Percentiles rank a stretch among this genome's conserved stretches.
Conservation (phyloP, 2,888 invertebrate species). For the Melanophora roralis region DNA sequence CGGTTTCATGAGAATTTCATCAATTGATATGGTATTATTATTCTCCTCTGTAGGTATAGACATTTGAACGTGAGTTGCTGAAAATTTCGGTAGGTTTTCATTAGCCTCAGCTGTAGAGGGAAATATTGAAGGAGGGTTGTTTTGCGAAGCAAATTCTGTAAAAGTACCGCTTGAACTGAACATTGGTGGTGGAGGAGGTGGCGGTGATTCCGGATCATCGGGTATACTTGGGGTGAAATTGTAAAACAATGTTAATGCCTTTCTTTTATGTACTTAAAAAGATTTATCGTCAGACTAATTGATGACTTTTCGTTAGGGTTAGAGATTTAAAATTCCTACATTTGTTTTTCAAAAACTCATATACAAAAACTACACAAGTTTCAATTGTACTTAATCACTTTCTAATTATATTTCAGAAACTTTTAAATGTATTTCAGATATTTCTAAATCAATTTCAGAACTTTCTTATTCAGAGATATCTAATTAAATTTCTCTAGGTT, state of each 20-base stretch:
- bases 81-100: conserved; percentile 62
- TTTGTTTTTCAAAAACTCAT: no score
- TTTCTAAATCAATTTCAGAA: no score
- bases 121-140: conserved; percentile 63
- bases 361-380: no score
- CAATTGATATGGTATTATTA: conserved; percentile 82
- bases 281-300: conserved; percentile 8
- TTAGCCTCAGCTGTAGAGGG: conserved; percentile 71
- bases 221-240: conserved; percentile 28
- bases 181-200: conserved; percentile 64
- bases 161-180: conserved; percentile 36
- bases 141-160: not conserved
- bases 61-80: conserved; percentile 67
- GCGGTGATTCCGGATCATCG: conserved; percentile 46
- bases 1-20: conserved; percentile 89
- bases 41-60: conserved; percentile 71
- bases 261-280: not conserved
- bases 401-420: no score
- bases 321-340: no score
- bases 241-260: no score
- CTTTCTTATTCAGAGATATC: no score
- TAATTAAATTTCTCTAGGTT: no score
- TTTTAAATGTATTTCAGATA: no score
- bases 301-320: not conserved
- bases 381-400: no score